A percentile compares a stretch with the other conserved stretches of the same genome.
Conservation (phyloP, 2,113 vertebrate genomes). For the Eurypyga helias region DNA sequence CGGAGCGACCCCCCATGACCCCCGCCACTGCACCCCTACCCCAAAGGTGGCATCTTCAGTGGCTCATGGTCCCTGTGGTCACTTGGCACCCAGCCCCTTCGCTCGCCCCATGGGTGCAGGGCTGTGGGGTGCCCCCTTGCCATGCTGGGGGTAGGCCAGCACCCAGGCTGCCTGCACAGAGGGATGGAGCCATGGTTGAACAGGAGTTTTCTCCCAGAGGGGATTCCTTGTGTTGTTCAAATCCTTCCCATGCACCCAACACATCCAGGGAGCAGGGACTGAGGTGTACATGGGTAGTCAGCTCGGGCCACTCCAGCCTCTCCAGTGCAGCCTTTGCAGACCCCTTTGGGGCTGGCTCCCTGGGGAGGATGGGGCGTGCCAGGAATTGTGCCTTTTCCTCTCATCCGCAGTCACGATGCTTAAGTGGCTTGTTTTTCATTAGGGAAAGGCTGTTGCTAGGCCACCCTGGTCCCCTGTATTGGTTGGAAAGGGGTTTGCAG, state of each 20-base stretch:
- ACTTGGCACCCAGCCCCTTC: neutral
- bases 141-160: neutral
- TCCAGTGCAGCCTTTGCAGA: neutral
- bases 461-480: slow-evolving; percentile 24
- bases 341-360: neutral
- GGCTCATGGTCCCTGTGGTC: fast-evolving
- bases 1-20: neutral
- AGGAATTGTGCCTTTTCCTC: neutral
- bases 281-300: fast-evolving
- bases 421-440: slow-evolving; percentile 70
- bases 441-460: slow-evolving; percentile 73
- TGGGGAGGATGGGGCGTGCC: fast-evolving
- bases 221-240: neutral
- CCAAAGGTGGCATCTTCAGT: neutral
- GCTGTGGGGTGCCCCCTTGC: neutral
- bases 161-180: neutral
- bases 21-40: neutral
- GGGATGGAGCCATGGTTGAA: neutral
- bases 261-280: fast-evolving
- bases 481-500: slow-evolving; percentile 29
- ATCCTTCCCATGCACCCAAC: neutral
- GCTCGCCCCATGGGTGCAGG: neutral
- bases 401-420: slow-evolving; percentile 2
- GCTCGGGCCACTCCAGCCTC: neutral
- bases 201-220: fast-evolving